phyloP scores from a whole-genome alignment of 2,888 invertebrate species.

The Cosmia trapezina region DNA sequence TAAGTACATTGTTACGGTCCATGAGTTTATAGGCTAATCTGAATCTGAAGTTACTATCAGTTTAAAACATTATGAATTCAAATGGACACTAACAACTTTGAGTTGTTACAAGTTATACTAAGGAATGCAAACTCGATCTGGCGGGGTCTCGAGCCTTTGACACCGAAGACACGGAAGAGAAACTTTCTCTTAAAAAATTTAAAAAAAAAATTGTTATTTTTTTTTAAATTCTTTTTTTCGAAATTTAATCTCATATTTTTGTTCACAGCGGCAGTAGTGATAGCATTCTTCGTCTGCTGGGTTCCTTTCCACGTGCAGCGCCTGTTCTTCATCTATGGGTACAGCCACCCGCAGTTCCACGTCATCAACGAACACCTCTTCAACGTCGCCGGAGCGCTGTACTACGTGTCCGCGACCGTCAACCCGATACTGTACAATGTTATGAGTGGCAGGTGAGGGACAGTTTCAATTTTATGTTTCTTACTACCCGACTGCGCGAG shows the following conservation, averaged over 20 bases:
- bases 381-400: conserved; percentile 95
- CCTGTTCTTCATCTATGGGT: conserved; percentile 94
- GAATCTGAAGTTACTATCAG: neutral
- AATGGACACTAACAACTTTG: no score
- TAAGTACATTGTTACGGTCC: neutral
- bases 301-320: conserved; percentile 98
- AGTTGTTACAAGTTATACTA: no score
- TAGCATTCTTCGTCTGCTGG: conserved; percentile 98
- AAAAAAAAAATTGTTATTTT: no score
- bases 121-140: no score
- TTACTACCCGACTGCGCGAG: neutral
- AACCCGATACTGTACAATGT: conserved; percentile 97
- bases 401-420: conserved; percentile 96
- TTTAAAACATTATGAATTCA: neutral
- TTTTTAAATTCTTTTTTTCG: no score
- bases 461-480: neutral
- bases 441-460: conserved; percentile 91
- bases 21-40: neutral
- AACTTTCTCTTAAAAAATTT: no score
- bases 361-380: conserved; percentile 94
- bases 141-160: no score
- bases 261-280: conserved; percentile 96
- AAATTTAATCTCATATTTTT: conserved; percentile 15
- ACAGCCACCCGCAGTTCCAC: conserved; percentile 91
- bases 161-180: no score